Evolutionary conservation across 2,113 vertebrate genomes (phyloP), one percentile per base, ranked within the genome.

Genomic region (Eublepharis macularius): DNA sequence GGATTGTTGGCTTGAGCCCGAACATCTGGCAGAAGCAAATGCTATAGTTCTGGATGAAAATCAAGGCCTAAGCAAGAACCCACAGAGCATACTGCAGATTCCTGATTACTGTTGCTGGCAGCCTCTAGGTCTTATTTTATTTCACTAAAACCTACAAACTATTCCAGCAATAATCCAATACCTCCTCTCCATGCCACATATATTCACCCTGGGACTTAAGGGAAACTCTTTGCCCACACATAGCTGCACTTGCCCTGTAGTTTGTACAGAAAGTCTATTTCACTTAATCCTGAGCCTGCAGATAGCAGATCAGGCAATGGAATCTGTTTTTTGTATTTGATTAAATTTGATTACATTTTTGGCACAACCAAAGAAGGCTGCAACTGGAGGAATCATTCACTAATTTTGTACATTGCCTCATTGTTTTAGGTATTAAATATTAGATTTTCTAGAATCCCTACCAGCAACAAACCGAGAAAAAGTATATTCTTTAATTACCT

Each of bases 21-120:
- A 87, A 81, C 91, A 88, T 36, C 92, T 86, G 91, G 81, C 87
- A 89, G 74, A 45, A 80, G 76, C 45, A 90, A 88, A 90, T 75
- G 84, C 88, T 87, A 1, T 81, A 89, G 79, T 83, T 82, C 76
- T 93, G 89, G 90, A 92, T 85, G 82, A 88, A 81, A 85, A 81
- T 84, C 92, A 94, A 90, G 91, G 88, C 83, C 93, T 88, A 88
- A 92, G 87, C 83, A 94, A 91, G 89, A 89, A 80, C 68, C 86
- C 34, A 51, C 76, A 87, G 43, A 90, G 41, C 66, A 85, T 89
- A 81, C 63, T 90, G 80, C 75, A 90, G 83, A 88, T 94, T 94
- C 83, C 82, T 90, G 41, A 70, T 90, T 90, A 86, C 83, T 86
- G 43, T 87, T 91, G 51, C 80, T 92, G 87, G 86, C 87, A 93